These are phyloP conservation scores for Podotricha telesiphe DNA, from an alignment of 2,888 invertebrate genomes.

Conservation along the genomic window DNA sequence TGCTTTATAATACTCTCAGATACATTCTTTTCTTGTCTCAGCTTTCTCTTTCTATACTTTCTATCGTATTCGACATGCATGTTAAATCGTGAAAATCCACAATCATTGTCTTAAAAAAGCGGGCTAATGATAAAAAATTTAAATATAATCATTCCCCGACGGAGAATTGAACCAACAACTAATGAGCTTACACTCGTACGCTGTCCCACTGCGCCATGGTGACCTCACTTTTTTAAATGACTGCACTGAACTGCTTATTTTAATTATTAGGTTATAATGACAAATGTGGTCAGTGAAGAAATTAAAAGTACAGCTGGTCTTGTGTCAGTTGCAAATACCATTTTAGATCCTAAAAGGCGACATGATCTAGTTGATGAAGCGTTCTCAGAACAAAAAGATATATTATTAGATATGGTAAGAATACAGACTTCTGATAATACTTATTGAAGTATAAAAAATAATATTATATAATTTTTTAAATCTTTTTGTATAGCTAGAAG, in stretches of 20 bases:
- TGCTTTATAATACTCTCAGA: no score
- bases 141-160: no score
- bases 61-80: no score
- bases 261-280: slow-evolving; percentile 23
- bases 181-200: no score
- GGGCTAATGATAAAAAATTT: no score
- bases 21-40: no score
- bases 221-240: neutral
- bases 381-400: slow-evolving; percentile 68
- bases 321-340: slow-evolving; percentile 43
- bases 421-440: neutral
- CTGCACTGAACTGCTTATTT: neutral
- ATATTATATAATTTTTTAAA: neutral
- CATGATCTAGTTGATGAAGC: slow-evolving; percentile 62
- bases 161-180: no score
- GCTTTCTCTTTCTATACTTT: no score
- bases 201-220: no score
- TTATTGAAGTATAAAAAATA: no score
- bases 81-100: no score
- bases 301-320: slow-evolving; percentile 41
- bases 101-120: no score
- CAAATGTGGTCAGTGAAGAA: slow-evolving; percentile 16
- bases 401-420: slow-evolving; percentile 65
- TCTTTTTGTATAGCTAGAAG: slow-evolving; percentile 58
- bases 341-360: slow-evolving; percentile 54